Conservation (phyloP, 2,888 invertebrate species). For the Disparrhopalites patrizii region DNA sequence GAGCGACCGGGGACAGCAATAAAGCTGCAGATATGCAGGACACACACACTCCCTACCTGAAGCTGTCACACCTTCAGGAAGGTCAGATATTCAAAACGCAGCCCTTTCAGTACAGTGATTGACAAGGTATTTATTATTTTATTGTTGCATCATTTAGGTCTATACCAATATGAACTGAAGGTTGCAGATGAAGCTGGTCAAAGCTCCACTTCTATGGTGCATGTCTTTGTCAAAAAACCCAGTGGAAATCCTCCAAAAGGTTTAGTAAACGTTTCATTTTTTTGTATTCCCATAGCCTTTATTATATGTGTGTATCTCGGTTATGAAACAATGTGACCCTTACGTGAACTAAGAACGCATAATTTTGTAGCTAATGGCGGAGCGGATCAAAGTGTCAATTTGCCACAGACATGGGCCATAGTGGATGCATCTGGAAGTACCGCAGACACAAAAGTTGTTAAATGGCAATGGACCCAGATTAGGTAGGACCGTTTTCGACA, state of each 20-base stretch:
- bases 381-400: slow-evolving; percentile 63
- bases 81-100: slow-evolving; percentile 51
- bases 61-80: slow-evolving; percentile 83
- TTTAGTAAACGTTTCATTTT: slow-evolving; percentile 47
- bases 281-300: no score
- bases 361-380: slow-evolving; percentile 59
- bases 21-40: slow-evolving; percentile 96
- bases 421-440: slow-evolving; percentile 74
- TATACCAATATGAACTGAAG: slow-evolving; percentile 88
- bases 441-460: slow-evolving; percentile 77
- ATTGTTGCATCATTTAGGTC: slow-evolving; percentile 53
- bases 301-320: no score
- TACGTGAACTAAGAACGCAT: no score
- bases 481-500: slow-evolving; percentile 55
- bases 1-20: slow-evolving; percentile 77
- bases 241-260: slow-evolving; percentile 79
- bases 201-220: slow-evolving; percentile 78
- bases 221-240: slow-evolving; percentile 87
- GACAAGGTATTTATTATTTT: neutral
- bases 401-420: slow-evolving; percentile 74
- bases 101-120: neutral
- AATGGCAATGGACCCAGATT: slow-evolving; percentile 79
- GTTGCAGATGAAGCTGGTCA: slow-evolving; percentile 90
- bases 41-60: slow-evolving; percentile 81
- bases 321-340: no score